These are phyloP conservation scores for Emys orbicularis DNA, from an alignment of 2,797 vertebrate genomes.

Conservation along the genomic window DNA sequence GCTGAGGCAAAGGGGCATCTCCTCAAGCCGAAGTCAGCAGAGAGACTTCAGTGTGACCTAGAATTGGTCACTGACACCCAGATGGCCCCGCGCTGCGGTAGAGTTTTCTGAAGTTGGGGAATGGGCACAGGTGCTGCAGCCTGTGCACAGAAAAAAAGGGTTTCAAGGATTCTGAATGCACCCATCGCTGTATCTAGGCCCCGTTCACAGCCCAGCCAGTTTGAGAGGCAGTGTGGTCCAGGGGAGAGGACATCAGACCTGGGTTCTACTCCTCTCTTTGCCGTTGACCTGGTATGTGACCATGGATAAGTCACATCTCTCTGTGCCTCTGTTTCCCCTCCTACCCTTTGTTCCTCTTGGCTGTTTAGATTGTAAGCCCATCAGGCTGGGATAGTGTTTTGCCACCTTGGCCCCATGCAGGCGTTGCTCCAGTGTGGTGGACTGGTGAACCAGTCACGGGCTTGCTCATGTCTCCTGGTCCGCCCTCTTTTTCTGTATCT, in stretches of 20 bases:
- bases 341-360: too few species aligned
- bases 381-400: neutral
- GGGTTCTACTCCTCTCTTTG: too few species aligned
- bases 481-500: neutral
- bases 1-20: neutral
- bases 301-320: too few species aligned
- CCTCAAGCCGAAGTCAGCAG: accelerated
- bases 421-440: neutral
- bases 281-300: too few species aligned
- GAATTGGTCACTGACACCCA: neutral
- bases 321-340: too few species aligned
- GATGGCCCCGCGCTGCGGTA: neutral
- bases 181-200: neutral
- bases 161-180: neutral
- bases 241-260: too few species aligned
- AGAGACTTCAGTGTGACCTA: accelerated
- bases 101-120: neutral
- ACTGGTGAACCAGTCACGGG: neutral
- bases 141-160: neutral
- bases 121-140: neutral
- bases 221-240: neutral
- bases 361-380: too few species aligned
- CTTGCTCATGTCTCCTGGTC: neutral
- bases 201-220: neutral
- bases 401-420: neutral